Base-by-base conservation (phyloP, 2,113 vertebrate genomes). In the Spea multiplicata region DNA sequence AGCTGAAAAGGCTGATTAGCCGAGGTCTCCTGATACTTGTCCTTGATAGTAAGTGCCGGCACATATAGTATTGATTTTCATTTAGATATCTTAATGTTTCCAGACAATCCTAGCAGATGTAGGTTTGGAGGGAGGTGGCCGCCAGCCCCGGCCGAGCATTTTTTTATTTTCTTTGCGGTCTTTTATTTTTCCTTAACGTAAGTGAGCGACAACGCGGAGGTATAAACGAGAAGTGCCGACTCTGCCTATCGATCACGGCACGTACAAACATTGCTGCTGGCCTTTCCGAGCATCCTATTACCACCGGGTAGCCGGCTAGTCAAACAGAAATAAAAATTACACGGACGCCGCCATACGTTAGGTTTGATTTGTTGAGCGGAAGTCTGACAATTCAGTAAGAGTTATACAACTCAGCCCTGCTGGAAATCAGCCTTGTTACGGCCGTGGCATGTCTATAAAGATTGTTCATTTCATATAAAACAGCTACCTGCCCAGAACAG, bases 51-150 rank as follows among this genome's bases (percentile, higher is more conserved):
- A 91, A 93, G 92, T 88, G 91, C 91, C 91, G 92, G 91, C 92
- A 93, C 93, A 93, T 89, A 93, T 86, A 92, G 93, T 96, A 97
- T 98, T 95, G 96, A 97, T 97, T 97, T 97, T 95, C 95, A 97
- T 97, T 97, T 97, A 97, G 94, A 98, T 96, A 97, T 95, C 95
- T 97, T 97, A 97, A 96, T 96, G 93, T 94, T 93, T 92, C 87
- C 90, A 93, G 94, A 95, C 93, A 94, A 93, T 95, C 91, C 90
- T 86, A 87, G 90, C 91, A 91, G 89, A 91, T 91, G 91, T 93
- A 91, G 88, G 87, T 88, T 90, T 89, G 88, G 87, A 91, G 84
- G 65, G 93, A 91, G 91, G 86, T 84, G 88, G 91, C 68, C 89
- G 87, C 66, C 87, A 89, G 92, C 93, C 93, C 94, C 95, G 94